A percentile compares a stretch with the other conserved stretches of the same genome.
Evolutionary conservation across 2,113 vertebrate species (phyloP).

Genomic region (Meleagris gallopavo): DNA sequence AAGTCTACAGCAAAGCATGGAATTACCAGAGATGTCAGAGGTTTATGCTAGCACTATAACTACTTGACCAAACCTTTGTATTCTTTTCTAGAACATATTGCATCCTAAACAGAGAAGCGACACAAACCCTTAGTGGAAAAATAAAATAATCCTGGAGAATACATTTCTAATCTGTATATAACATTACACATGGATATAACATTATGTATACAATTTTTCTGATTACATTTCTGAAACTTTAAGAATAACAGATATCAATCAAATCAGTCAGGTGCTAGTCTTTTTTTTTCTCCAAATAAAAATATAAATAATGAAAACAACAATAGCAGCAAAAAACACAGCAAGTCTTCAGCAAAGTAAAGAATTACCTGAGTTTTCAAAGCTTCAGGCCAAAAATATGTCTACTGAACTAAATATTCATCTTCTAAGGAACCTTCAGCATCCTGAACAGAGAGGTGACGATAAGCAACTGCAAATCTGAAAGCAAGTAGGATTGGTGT

Average conservation of each 20-base stretch:
- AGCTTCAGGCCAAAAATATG: neutral
- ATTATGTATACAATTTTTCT: neutral
- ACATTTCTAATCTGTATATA: neutral
- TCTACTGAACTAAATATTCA: neutral
- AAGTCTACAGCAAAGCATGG: neutral
- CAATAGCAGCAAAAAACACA: neutral
- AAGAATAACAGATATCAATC: neutral
- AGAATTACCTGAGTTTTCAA: neutral
- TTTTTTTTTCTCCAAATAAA: neutral
- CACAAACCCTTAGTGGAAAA: neutral
- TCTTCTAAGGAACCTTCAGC: neutral
- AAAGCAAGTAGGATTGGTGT: neutral
- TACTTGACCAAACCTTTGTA: neutral
- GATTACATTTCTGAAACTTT: neutral
- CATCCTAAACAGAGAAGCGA: neutral
- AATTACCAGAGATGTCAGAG: slow-evolving; percentile 2
- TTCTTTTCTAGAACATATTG: neutral
- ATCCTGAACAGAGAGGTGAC: neutral
- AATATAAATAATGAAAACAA: neutral
- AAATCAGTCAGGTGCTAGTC: neutral
- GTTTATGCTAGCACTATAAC: neutral
- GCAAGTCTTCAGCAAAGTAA: neutral
- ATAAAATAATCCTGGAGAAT: neutral
- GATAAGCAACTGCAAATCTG: neutral
- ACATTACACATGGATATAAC: neutral